Conservation (phyloP, 2,797 vertebrate genomes). For the Brachyrhaphis roseni region DNA sequence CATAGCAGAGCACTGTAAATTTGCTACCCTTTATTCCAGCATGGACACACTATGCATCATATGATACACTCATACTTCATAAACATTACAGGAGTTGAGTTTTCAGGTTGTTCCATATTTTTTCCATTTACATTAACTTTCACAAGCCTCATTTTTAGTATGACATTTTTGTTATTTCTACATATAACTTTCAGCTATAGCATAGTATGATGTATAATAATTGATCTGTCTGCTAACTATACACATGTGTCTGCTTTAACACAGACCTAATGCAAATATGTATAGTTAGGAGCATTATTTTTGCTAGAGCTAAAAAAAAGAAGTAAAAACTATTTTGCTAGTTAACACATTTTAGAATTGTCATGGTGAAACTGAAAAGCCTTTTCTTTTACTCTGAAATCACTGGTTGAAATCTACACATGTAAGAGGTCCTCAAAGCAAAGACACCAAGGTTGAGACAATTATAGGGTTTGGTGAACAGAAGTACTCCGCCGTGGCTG, state of each 20-base stretch:
- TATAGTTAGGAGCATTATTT: neutral
- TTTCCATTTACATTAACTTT: too few relatives aligned
- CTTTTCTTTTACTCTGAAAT: conserved; percentile 16
- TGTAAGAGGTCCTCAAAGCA: conserved; percentile 33
- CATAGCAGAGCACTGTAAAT: too few relatives aligned
- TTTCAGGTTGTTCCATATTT: too few relatives aligned
- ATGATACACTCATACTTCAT: too few relatives aligned
- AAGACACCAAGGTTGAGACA: conserved; percentile 52
- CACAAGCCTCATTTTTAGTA: too few relatives aligned
- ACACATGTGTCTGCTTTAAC: neutral
- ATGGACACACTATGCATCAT: too few relatives aligned
- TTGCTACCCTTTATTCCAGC: too few relatives aligned
- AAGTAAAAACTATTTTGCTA: neutral
- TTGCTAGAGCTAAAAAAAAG: neutral
- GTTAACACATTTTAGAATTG: neutral
- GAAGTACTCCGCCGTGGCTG: conserved; percentile 66
- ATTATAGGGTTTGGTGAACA: conserved; percentile 70
- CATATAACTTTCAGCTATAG: too few relatives aligned
- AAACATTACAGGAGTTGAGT: too few relatives aligned
- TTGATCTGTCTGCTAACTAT: too few relatives aligned
- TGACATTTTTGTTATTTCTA: too few relatives aligned
- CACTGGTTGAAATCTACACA: conserved; percentile 28
- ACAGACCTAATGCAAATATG: neutral
- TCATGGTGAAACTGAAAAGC: neutral
- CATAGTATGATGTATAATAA: too few relatives aligned